Evolutionary conservation across 1,140 invertebrate species (phyloP), one percentile per base, ranked within the genome.

Genomic region (Magallana gigas): DNA sequence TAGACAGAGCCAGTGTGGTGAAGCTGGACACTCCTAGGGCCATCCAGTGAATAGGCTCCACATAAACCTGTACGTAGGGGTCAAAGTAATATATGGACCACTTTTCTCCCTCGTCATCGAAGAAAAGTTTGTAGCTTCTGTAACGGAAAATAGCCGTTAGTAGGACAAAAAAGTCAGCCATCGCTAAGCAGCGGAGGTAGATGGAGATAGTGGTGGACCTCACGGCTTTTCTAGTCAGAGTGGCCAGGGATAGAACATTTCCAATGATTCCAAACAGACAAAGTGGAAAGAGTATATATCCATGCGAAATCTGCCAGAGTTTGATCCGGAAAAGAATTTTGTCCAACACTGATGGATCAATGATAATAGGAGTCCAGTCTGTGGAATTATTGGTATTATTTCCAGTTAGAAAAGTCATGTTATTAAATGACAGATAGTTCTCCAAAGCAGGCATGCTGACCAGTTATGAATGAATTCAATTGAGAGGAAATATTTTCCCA

Each of bases 1-100:
- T 58, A 12, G 91, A 91, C 23, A 91, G 59, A 48, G 87, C 71
- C 12, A 91, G 80, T n/a, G 89, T 91, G 14, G 88, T 88, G 62
- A 91, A 91, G 58, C 91, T 91, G 80, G 90, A 91, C 5, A 86
- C 29, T 14, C 90, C 91, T 6, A 91, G 84, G 12, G 87, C 76
- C 12, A 91, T 91, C 90, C 90, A 91, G 84, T 90, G 88, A 83
- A 91, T 87, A 18, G 91, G 91, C 16, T 90, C 88, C 7, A 91
- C 76, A 83, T 91, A 91, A n/a, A 89, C 88, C 81, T 91, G 85
- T 3, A 90, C 84, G 29, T 89, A 91, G 8, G 90, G 83, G 68
- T 91, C 89, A 48, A 89, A 89, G 71, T 90, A 68, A 76, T 90
- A 85, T 18, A 90, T 87, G 12, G 87, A 71, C 18, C 68, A 62